Percentiles rank a stretch among this genome's conserved stretches.
Conservation (phyloP, 1,140 invertebrate genomes). For the Diorhabda carinulata region DNA sequence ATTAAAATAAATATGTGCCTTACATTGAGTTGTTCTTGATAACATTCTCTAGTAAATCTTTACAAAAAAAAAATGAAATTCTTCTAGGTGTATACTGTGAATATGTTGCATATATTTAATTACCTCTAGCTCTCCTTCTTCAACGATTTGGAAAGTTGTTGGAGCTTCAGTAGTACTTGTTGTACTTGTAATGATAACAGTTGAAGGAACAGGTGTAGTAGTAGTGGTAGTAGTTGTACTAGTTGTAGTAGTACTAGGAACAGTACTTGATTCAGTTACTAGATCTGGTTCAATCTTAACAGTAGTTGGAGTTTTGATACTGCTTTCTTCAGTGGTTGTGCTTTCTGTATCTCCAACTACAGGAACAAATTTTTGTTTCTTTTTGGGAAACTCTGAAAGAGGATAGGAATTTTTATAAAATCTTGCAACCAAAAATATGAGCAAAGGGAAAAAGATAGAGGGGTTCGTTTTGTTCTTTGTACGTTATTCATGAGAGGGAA, state of each 20-base stretch:
- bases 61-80: too few species aligned
- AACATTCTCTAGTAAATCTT: too few species aligned
- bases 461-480: too few species aligned
- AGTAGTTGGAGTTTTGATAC: constrained; percentile 16
- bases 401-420: not conserved
- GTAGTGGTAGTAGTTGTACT: constrained; percentile 16
- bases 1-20: not conserved
- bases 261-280: constrained; percentile 25
- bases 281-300: constrained; percentile 23
- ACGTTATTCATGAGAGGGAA: too few species aligned
- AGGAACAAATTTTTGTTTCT: constrained; percentile 9
- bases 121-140: constrained; percentile 30
- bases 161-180: constrained; percentile 39
- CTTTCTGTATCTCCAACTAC: constrained; percentile 12
- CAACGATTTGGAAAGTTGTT: constrained; percentile 30
- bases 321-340: constrained; percentile 13
- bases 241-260: constrained; percentile 28
- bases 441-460: too few species aligned
- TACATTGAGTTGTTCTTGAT: too few species aligned
- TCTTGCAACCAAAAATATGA: too few species aligned
- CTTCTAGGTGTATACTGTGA: too few species aligned
- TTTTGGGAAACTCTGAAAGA: not conserved
- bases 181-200: constrained; percentile 23
- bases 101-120: not conserved
- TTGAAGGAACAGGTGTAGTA: constrained; percentile 6